phyloP scores from a whole-genome alignment of 1,140 invertebrate species.

The Procambarus virginalis region DNA sequence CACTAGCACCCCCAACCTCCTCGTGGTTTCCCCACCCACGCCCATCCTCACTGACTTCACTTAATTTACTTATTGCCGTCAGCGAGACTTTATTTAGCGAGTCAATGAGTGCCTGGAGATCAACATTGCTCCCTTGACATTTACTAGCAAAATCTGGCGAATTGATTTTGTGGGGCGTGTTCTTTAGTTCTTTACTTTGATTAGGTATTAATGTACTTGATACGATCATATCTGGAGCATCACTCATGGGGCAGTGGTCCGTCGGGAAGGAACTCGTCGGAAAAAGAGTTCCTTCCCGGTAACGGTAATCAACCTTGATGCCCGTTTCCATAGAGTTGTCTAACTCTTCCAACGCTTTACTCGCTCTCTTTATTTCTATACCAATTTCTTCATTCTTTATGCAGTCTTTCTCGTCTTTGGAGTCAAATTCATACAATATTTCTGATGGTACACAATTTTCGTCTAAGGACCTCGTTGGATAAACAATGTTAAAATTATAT shows the following conservation, averaged over 20 bases:
- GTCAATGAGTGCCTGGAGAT: constrained; percentile 27
- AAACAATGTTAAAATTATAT: too few relatives aligned
- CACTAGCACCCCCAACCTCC: too few relatives aligned
- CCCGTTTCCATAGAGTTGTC: not conserved
- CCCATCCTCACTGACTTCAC: not conserved
- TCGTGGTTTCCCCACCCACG: not conserved
- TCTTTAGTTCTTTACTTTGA: too few relatives aligned
- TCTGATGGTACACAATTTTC: not conserved
- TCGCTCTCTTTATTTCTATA: not conserved
- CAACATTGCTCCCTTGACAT: not conserved
- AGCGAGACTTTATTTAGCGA: constrained; percentile 37
- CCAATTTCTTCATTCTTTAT: not conserved
- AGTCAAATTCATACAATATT: not conserved
- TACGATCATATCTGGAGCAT: too few relatives aligned
- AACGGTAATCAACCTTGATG: not conserved
- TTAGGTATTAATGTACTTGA: too few relatives aligned
- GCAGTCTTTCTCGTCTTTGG: not conserved
- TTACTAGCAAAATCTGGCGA: not conserved
- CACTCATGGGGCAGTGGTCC: too few relatives aligned
- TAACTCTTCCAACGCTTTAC: not conserved
- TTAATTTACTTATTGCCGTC: not conserved
- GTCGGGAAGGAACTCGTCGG: not conserved
- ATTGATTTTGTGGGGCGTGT: too few relatives aligned
- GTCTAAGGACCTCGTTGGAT: too few relatives aligned
- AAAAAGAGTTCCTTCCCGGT: not conserved